Conservation (phyloP, 2,888 invertebrate genomes). For the Ctenicera cuprea region DNA sequence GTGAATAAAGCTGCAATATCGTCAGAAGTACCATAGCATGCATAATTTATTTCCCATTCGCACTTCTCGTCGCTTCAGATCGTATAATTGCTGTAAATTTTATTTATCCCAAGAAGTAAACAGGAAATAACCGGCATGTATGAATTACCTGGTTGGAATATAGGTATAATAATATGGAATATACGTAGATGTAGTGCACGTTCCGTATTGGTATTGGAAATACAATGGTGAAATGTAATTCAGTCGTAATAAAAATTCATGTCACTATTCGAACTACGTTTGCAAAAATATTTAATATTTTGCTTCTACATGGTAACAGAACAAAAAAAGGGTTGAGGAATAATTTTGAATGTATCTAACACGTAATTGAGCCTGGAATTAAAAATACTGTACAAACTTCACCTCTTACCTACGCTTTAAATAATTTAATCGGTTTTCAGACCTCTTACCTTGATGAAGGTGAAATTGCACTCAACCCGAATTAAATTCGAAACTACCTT, state of each 20-base stretch:
- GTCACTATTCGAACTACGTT: conserved; percentile 29
- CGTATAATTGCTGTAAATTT: conserved; percentile 23
- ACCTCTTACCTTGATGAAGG: conserved; percentile 16
- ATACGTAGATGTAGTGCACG: conserved; percentile 39
- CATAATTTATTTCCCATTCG: conserved; percentile 23
- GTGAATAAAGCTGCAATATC: conserved; percentile 23
- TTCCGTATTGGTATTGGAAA: conserved; percentile 42
- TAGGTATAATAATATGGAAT: neutral
- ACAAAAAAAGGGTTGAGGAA: neutral
- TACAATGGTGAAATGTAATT: conserved; percentile 35
- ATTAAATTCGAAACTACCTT: conserved; percentile 38
- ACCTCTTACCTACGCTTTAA: neutral
- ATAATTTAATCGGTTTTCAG: conserved; percentile 33
- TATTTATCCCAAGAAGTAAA: conserved; percentile 5
- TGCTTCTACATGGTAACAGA: neutral
- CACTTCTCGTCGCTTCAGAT: conserved; percentile 8
- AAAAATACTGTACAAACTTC: neutral
- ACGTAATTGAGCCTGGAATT: neutral
- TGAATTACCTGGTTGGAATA: neutral
- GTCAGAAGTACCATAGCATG: conserved; percentile 26
- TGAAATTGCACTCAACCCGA: conserved; percentile 19
- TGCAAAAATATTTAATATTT: conserved; percentile 25
- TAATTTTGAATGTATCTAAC: no score
- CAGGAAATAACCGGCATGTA: neutral
- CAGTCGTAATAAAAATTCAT: conserved; percentile 40